Conservation (phyloP, 2,797 vertebrate species). For the Rhinogobio ventralis region DNA sequence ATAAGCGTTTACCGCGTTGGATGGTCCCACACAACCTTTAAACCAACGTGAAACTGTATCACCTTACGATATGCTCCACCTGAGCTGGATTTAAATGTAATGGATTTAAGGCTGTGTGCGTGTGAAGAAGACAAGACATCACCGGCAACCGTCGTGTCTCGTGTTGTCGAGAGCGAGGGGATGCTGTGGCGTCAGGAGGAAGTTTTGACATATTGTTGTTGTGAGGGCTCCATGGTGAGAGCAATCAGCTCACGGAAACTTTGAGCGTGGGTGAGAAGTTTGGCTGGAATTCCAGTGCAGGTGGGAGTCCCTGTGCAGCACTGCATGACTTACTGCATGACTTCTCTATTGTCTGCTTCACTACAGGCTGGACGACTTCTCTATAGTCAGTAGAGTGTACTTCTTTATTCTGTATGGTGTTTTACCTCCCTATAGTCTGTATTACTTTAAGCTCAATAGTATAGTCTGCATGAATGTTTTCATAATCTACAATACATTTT, state of each 20-base stretch:
- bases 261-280: conserved; percentile 48
- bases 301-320: conserved; percentile 42
- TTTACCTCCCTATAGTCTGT: background rate
- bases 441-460: background rate
- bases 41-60: conserved; percentile 3
- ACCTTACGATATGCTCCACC: background rate
- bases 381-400: background rate
- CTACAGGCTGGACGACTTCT: background rate
- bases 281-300: conserved; percentile 41
- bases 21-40: background rate
- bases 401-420: background rate
- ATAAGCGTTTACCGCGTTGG: conserved; percentile 10
- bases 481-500: background rate
- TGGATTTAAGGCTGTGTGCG: background rate
- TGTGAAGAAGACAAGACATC: background rate
- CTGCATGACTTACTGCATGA: conserved; percentile 12
- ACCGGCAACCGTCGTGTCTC: background rate
- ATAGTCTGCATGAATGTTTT: background rate
- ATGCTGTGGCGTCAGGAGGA: conserved; percentile 11
- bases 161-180: background rate
- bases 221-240: conserved; percentile 29
- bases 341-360: conserved; percentile 13
- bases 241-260: conserved; percentile 47
- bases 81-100: background rate
- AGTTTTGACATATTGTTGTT: conserved; percentile 45